Evolutionary conservation across 2,797 vertebrate species (phyloP).

Genomic region (Pempheris klunzingeri): DNA sequence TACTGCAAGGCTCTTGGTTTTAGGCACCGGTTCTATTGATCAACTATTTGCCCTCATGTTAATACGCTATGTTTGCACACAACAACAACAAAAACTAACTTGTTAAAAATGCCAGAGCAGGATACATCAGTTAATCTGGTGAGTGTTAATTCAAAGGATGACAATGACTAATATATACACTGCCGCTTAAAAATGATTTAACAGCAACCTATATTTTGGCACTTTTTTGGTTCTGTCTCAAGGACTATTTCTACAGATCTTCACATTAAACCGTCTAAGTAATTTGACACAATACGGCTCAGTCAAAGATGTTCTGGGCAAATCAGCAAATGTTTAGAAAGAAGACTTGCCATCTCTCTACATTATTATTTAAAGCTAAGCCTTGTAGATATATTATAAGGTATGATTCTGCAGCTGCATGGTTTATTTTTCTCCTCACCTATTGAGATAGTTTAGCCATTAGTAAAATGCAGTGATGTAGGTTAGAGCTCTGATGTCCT

Average conservation of each 20-base stretch:
- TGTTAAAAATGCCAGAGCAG: conserved; percentile 46
- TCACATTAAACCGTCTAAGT: not conserved
- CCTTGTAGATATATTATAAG: conserved; percentile 6
- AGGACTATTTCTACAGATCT: conserved; percentile 6
- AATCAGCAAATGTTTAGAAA: no score
- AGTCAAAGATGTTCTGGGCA: not conserved
- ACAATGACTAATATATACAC: conserved; percentile 33
- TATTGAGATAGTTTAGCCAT: no score
- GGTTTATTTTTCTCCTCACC: not conserved
- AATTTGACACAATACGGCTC: not conserved
- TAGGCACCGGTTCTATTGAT: conserved; percentile 73
- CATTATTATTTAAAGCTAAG: not conserved
- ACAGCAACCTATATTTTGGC: conserved; percentile 46
- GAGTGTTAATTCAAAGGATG: conserved; percentile 40
- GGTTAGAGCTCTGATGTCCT: no score
- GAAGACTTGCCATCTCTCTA: no score
- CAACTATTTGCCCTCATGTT: conserved; percentile 46
- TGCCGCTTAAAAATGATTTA: conserved; percentile 43
- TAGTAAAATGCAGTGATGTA: no score
- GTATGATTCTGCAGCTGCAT: not conserved
- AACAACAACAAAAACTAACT: conserved; percentile 42
- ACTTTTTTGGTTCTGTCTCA: conserved; percentile 24
- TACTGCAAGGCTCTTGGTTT: conserved; percentile 75
- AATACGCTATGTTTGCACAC: conserved; percentile 43
- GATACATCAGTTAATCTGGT: conserved; percentile 32